These are phyloP conservation scores for Gerris lacustris DNA, from an alignment of 2,888 invertebrate genomes.

Conservation along the genomic window DNA sequence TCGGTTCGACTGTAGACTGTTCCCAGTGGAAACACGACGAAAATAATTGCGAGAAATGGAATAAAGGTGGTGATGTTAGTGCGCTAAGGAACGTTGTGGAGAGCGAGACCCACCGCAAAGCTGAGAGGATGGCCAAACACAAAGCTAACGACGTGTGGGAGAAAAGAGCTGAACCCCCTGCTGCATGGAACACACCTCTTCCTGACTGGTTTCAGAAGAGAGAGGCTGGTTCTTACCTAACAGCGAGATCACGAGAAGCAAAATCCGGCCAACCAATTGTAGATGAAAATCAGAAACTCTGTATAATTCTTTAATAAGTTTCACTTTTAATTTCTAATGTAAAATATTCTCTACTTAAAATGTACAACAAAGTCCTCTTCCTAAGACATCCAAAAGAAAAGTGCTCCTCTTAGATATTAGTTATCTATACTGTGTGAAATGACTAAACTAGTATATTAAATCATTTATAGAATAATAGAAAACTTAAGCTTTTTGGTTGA, in stretches of 20 bases:
- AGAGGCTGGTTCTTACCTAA: constrained; percentile 53
- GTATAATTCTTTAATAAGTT: neutral
- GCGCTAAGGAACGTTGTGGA: constrained; percentile 49
- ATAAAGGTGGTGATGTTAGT: constrained; percentile 46
- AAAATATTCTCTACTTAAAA: too few species aligned
- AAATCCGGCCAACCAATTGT: constrained; percentile 35
- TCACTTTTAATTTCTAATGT: too few species aligned
- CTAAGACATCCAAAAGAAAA: too few species aligned
- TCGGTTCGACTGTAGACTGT: constrained; percentile 61
- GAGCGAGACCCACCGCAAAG: constrained; percentile 56
- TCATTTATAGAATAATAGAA: too few species aligned
- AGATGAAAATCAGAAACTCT: neutral
- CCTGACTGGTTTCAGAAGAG: constrained; percentile 61
- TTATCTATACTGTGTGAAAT: too few species aligned
- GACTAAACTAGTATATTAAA: too few species aligned
- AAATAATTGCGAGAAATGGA: constrained; percentile 59
- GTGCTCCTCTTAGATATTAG: too few species aligned
- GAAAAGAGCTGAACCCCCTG: constrained; percentile 59
- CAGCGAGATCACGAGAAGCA: constrained; percentile 50
- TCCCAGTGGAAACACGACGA: constrained; percentile 66
- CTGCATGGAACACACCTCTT: constrained; percentile 67
- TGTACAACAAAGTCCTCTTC: too few species aligned
- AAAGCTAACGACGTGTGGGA: constrained; percentile 67
- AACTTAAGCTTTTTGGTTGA: too few species aligned
- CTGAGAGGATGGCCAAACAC: constrained; percentile 52